Conservation (phyloP, 2,797 vertebrate species). For the Sphaeramia orbicularis region DNA sequence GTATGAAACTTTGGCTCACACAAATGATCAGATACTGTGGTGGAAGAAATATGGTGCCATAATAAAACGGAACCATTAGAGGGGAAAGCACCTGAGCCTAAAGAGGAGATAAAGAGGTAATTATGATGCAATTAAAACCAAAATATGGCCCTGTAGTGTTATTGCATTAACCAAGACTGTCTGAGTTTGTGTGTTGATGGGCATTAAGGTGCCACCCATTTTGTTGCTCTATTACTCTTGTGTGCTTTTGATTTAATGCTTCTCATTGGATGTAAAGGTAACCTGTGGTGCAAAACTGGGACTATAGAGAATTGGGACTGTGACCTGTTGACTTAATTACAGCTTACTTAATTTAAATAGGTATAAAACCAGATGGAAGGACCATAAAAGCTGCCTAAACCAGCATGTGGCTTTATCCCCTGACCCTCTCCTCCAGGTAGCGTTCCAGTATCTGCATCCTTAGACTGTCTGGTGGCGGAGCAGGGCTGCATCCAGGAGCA, state of each 20-base stretch:
- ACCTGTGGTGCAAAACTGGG: conserved; percentile 18
- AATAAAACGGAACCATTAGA: conserved; percentile 5
- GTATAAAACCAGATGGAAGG: conserved; percentile 4
- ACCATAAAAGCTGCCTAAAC: conserved; percentile 6
- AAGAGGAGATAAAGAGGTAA: conserved; percentile 35
- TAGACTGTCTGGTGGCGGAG: conserved; percentile 88
- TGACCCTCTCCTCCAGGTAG: conserved; percentile 64
- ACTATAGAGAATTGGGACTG: conserved; percentile 22
- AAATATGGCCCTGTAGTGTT: conserved; percentile 26
- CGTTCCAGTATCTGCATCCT: conserved; percentile 61
- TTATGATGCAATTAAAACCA: conserved; percentile 28
- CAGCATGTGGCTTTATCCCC: neutral
- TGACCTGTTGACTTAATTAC: conserved; percentile 40
- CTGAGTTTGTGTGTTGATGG: conserved; percentile 7
- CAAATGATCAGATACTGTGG: neutral
- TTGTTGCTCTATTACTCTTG: conserved; percentile 33
- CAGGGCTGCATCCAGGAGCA: conserved; percentile 86
- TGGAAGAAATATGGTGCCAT: conserved; percentile 2
- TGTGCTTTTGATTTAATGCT: conserved; percentile 44
- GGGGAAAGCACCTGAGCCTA: conserved; percentile 10
- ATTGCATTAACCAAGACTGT: conserved; percentile 32
- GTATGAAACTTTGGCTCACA: neutral
- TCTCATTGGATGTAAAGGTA: conserved; percentile 26
- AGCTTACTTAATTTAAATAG: conserved; percentile 24
- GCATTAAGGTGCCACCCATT: conserved; percentile 13